A percentile compares a stretch with the other conserved stretches of the same genome.
These are phyloP conservation scores for Thaumatotibia leucotreta DNA, from an alignment of 1,140 invertebrate species.

Conservation along the genomic window DNA sequence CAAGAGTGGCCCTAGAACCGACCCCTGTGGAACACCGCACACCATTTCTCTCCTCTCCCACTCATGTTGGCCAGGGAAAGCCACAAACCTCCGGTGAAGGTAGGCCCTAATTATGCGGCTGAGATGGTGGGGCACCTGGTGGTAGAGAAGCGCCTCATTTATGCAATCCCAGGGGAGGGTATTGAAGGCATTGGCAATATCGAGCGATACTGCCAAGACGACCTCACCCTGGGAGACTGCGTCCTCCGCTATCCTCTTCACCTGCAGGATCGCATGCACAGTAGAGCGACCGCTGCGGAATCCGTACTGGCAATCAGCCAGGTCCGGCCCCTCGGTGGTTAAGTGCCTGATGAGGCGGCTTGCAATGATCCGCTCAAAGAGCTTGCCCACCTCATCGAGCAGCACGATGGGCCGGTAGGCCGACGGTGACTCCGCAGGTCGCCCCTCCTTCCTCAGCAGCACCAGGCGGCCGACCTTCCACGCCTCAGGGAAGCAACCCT, in stretches of 20 bases:
- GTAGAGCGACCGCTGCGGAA: not conserved
- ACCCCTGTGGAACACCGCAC: too few species aligned
- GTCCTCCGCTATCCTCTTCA: not conserved
- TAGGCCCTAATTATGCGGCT: not conserved
- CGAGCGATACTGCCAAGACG: constrained; percentile 15
- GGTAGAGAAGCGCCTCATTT: not conserved
- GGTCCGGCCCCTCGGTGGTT: too few species aligned
- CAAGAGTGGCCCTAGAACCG: too few species aligned
- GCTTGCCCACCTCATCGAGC: constrained; percentile 8
- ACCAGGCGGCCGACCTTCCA: not conserved
- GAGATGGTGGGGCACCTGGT: not conserved
- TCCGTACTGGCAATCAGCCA: too few species aligned
- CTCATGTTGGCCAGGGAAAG: too few species aligned
- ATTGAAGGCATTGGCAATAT: constrained; percentile 23
- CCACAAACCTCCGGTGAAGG: too few species aligned
- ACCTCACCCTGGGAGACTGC: too few species aligned
- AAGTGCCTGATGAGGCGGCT: not conserved
- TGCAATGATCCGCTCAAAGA: not conserved
- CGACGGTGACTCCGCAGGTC: not conserved
- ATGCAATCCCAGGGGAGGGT: constrained; percentile 6
- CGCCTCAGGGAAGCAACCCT: not conserved
- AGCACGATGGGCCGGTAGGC: constrained; percentile 1
- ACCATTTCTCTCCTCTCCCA: too few species aligned
- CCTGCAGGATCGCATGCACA: not conserved
- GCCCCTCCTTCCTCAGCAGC: not conserved